Evolutionary conservation across 2,797 vertebrate species (phyloP).

Genomic region (Neopelma chrysocephalum): DNA sequence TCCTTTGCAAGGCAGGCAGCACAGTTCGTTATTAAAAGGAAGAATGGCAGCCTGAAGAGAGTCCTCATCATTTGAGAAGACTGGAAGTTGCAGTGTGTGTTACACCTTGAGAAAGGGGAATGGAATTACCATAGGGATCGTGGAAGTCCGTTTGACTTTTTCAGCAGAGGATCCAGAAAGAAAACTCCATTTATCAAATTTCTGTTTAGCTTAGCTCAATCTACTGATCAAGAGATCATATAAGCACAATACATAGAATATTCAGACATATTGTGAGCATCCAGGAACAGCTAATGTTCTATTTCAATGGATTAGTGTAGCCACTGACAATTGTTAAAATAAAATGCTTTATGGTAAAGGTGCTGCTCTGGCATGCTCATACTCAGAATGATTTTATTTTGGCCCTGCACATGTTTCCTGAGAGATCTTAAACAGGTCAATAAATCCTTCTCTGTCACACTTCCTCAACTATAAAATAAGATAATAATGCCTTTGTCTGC

Average conservation of each 20-base stretch:
- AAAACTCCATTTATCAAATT: not conserved
- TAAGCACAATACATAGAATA: not conserved
- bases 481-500: not conserved
- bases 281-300: not conserved
- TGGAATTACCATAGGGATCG: not conserved
- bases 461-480: not conserved
- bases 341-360: not conserved
- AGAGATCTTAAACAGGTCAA: not conserved
- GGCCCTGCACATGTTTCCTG: not conserved
- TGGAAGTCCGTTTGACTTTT: not conserved
- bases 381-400: not conserved
- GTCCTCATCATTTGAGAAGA: not conserved
- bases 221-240: not conserved
- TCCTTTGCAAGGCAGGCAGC: not conserved
- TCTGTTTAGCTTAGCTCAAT: not conserved
- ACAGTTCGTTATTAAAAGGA: not conserved
- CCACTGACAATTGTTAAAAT: not conserved
- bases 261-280: not conserved
- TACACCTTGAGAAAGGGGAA: rapidly evolving
- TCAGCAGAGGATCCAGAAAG: not conserved
- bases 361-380: not conserved
- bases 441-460: not conserved
- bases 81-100: not conserved
- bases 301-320: not conserved
- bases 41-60: not conserved